Percentiles rank a stretch among this genome's conserved stretches.
Conservation (phyloP, 2,888 invertebrate genomes). For the Microplitis deprimator region DNA sequence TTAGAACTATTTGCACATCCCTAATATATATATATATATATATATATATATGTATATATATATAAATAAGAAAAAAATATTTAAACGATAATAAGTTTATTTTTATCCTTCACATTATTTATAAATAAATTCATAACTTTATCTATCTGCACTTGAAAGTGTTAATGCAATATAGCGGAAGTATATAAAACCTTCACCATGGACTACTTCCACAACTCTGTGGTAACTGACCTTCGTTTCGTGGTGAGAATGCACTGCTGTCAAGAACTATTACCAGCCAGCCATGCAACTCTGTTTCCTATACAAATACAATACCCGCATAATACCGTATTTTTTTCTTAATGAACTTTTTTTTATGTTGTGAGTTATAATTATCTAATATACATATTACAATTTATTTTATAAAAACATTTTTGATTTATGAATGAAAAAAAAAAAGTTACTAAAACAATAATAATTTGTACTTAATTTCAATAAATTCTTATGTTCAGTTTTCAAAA, state of each 20-base stretch:
- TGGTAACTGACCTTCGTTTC: conserved; percentile 51
- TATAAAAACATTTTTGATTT: neutral
- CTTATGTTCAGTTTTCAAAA: neutral
- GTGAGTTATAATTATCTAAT: neutral
- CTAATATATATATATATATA: too few relatives aligned
- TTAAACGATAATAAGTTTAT: neutral
- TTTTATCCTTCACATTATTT: neutral
- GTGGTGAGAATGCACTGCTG: conserved; percentile 44
- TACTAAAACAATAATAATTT: neutral
- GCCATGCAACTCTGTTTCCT: conserved; percentile 8
- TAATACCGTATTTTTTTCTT: conserved; percentile 8
- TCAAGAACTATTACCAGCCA: conserved; percentile 19
- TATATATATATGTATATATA: too few relatives aligned
- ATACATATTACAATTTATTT: neutral
- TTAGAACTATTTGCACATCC: too few relatives aligned
- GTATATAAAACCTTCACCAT: conserved; percentile 44
- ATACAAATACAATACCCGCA: conserved; percentile 2
- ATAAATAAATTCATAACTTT: neutral
- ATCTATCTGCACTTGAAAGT: neutral
- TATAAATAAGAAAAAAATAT: too few relatives aligned
- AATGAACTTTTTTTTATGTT: neutral
- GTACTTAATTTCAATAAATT: neutral
- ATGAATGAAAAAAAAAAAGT: too few relatives aligned
- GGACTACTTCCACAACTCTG: conserved; percentile 46
- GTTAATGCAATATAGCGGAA: conserved; percentile 10